Base-by-base conservation (phyloP, 2,113 vertebrate species). In the Hystrix cristata region DNA sequence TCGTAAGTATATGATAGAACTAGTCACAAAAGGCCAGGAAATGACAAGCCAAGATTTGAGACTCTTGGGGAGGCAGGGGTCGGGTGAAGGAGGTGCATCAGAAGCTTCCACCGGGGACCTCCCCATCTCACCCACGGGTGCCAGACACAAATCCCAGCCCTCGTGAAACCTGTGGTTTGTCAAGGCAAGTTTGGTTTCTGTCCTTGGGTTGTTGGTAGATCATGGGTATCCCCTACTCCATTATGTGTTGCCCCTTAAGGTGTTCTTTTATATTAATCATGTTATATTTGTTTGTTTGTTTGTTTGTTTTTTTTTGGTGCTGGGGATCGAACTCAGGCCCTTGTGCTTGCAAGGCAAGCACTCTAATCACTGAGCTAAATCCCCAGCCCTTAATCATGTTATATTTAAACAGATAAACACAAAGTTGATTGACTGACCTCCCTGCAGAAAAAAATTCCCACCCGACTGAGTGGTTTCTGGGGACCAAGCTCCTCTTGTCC, bases 381-480 rank as follows among this genome's bases (percentile, higher is more conserved):
- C n/a, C n/a, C n/a, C n/a, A n/a, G n/a, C n/a, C n/a, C n/a, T 86
- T 65, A 83, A 88, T 55, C 71, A 23, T 7, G 13, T 78, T 53
- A 79, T 79, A 55, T 34, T 79, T 79, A 65, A 87, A 76, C 34
- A 80, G 48, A 79, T 60, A 92, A 86, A 62, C 53, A 76, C 16
- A 48, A 46, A 88, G 34, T 57, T 86, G 38, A 82, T 6, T 78
- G 53, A n/a, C 43, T 8, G 76, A 29, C 29, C 14, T 48, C 18
- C 7, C 43, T 43, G 23, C 5, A 57, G 65, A 27, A 72, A 80
- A 53, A 34, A 53, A 60, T 31, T 55, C 25, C 55, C 43, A 64
- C 38, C 19, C 43, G 34, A 65, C 34, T 27, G 18, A 64, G 31
- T 67, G 9, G 64, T 34, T 74, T 71, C 34, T 14, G 12, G 27